A percentile compares a stretch with the other conserved stretches of the same genome.
These are phyloP conservation scores for Catocala nupta DNA, from an alignment of 2,888 invertebrate genomes.

Conservation along the genomic window DNA sequence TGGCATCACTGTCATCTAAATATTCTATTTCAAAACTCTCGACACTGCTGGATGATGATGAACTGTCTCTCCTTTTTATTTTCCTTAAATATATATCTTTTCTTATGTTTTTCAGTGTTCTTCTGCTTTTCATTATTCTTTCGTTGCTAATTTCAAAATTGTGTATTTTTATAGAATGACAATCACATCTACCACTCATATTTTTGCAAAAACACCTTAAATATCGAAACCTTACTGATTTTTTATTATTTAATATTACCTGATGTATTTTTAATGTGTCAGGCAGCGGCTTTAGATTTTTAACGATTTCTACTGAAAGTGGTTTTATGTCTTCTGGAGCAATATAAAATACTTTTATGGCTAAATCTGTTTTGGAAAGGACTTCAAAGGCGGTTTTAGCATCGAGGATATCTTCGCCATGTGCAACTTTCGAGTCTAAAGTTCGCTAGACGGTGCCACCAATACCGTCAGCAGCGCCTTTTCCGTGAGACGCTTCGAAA, in stretches of 20 bases:
- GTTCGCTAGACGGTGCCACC: constrained; percentile 16
- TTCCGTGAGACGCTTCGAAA: constrained; percentile 17
- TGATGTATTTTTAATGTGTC: constrained; percentile 11
- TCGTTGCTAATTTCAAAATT: constrained; percentile 12
- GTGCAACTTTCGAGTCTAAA: constrained; percentile 18
- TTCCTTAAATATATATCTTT: constrained; percentile 5
- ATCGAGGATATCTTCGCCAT: constrained; percentile 17
- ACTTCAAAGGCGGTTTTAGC: constrained; percentile 19
- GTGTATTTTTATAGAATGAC: constrained; percentile 13
- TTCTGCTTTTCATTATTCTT: neutral
- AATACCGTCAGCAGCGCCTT: constrained; percentile 14
- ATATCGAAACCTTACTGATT: constrained; percentile 5
- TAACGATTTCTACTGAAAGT: neutral
- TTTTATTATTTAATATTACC: constrained; percentile 12
- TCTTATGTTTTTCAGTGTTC: constrained; percentile 5
- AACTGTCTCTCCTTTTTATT: neutral
- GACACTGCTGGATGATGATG: too few species aligned
- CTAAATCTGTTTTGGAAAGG: constrained; percentile 12
- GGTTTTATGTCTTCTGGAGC: constrained; percentile 3
- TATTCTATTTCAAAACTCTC: too few species aligned
- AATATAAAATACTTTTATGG: constrained; percentile 5
- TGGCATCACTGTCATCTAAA: too few species aligned
- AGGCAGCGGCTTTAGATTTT: constrained; percentile 10
- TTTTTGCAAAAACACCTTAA: constrained; percentile 9
- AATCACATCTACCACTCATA: constrained; percentile 14